Evolutionary conservation across 2,888 invertebrate genomes (phyloP).

Genomic region (Nephrotoma appendiculata): DNA sequence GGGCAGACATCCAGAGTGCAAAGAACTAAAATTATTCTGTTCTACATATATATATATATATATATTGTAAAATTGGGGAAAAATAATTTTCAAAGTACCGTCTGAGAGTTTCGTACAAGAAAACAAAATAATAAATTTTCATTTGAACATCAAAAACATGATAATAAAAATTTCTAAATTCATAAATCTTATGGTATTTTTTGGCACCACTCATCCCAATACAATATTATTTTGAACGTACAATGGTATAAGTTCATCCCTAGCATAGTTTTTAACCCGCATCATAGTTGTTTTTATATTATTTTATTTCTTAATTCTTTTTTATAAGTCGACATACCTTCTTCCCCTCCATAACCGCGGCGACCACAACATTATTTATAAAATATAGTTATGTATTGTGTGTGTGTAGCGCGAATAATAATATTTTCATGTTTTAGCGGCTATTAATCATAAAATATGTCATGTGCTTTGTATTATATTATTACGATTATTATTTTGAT

Average conservation of each 20-base stretch:
- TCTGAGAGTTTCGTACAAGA: background rate
- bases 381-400: background rate
- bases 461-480: background rate
- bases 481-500: background rate
- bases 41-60: too few relatives aligned
- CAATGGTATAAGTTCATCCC: background rate
- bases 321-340: background rate
- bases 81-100: background rate
- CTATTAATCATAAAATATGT: background rate
- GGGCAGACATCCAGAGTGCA: too few relatives aligned
- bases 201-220: background rate
- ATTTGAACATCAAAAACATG: background rate
- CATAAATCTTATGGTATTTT: background rate
- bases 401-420: background rate
- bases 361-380: background rate
- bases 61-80: background rate
- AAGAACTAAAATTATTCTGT: too few relatives aligned
- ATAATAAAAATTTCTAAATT: background rate
- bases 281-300: background rate
- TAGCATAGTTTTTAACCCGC: background rate
- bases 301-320: background rate
- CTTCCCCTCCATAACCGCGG: background rate
- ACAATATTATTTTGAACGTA: background rate
- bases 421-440: background rate
- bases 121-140: background rate